phyloP scores from a whole-genome alignment of 2,797 vertebrate genomes.

The Saxicola maurus region DNA sequence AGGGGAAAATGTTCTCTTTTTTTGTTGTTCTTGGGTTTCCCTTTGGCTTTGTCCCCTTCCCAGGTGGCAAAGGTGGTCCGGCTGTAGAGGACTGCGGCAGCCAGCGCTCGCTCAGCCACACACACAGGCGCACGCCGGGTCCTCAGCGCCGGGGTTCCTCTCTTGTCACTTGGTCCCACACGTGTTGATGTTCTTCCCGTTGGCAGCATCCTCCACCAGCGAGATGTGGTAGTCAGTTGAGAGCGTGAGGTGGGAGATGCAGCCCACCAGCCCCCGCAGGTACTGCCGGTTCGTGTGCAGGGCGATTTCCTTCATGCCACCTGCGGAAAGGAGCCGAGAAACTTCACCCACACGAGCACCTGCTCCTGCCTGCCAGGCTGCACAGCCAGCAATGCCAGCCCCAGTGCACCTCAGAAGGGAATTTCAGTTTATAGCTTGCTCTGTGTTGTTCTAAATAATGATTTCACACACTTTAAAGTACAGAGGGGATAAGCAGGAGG shows the following conservation, averaged over 20 bases:
- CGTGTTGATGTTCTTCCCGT: conserved; percentile 96
- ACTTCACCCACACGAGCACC: fast-evolving
- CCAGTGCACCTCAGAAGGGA: background rate
- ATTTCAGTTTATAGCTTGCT: background rate
- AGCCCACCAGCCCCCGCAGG: conserved; percentile 88
- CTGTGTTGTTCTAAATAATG: background rate
- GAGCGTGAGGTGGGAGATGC: conserved; percentile 93
- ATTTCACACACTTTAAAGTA: background rate
- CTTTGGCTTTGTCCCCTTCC: conserved; percentile 18
- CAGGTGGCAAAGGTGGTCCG: background rate
- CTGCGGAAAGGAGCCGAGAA: conserved; percentile 57
- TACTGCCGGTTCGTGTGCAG: conserved; percentile 92
- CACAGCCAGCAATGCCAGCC: fast-evolving
- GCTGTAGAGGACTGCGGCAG: background rate
- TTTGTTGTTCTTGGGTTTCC: background rate
- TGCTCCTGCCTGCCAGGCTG: background rate
- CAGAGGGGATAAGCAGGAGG: background rate
- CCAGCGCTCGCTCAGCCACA: background rate
- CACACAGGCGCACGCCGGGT: background rate
- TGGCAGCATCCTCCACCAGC: conserved; percentile 88
- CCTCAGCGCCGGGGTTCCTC: background rate
- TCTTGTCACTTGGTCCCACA: conserved; percentile 83
- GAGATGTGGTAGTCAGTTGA: conserved; percentile 93
- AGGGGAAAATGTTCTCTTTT: background rate
- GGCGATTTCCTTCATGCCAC: conserved; percentile 94